Evolutionary conservation across 2,113 vertebrate genomes (phyloP).

Genomic region (Petrocephalus microphthalmus): DNA sequence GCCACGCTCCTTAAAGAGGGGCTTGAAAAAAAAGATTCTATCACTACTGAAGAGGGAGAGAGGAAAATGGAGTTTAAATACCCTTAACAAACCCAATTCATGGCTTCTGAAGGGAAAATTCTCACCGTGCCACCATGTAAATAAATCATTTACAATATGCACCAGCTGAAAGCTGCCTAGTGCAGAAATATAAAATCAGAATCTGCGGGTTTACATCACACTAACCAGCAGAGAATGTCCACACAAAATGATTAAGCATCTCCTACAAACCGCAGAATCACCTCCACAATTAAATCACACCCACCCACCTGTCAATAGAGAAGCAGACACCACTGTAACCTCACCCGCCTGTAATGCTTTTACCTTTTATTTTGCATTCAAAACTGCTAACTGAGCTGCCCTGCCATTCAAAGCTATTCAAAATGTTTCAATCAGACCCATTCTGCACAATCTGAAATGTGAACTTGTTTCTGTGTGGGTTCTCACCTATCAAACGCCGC

Average conservation of each 20-base stretch:
- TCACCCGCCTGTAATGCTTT: background rate
- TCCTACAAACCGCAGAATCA: background rate
- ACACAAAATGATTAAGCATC: background rate
- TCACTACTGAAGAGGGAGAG: background rate
- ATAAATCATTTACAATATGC: background rate
- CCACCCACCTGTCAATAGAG: background rate
- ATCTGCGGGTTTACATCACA: background rate
- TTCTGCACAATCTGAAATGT: background rate
- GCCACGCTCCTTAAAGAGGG: background rate
- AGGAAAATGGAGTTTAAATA: background rate
- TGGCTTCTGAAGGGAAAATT: background rate
- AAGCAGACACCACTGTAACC: background rate
- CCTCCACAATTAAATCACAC: constrained; percentile 14
- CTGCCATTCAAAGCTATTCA: background rate
- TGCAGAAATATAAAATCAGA: background rate
- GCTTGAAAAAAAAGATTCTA: background rate
- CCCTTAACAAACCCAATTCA: background rate
- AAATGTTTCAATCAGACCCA: background rate
- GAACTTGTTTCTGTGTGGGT: background rate
- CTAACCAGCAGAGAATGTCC: background rate
- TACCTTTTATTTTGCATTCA: background rate
- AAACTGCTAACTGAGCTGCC: background rate
- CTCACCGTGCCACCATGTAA: background rate
- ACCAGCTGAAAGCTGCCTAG: background rate
- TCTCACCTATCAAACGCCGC: background rate